Evolutionary conservation across 2,888 invertebrate species (phyloP), one percentile per base, ranked within the genome.

Genomic region (Clivina fossor): DNA sequence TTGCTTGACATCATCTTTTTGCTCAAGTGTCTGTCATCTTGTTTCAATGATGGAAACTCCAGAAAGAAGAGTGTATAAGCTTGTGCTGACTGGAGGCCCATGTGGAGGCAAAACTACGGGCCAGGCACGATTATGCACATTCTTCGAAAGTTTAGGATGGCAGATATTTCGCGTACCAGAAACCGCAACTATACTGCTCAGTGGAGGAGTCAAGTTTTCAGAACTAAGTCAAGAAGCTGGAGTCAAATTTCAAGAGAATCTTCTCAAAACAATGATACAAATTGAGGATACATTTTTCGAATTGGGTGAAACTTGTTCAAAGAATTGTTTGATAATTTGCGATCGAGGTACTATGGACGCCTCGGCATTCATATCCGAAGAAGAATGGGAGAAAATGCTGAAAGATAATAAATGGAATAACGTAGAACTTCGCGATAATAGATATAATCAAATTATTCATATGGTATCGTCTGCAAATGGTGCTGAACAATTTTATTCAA

Each of bases 81-180:
- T 61, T 54, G 51, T 58, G 4, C 13, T 56, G 60, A 59, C 76
- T 78, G 44, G 76, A 94, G 96, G 97, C 68, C 97, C 97, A 65
- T 97, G 96, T 77, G 97, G 96, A 68, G 97, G 97, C 59, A 97
- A 97, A 80, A 97, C 97, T 61, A 97, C 97, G 22, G 96, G 96
- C 46, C 95, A 97, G 76, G 87, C 93, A 40, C 83, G 97, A 65
- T 79, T 98, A 63, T 90, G 93, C 75, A 95, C 95, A 58, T 99
- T 98, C 80, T 99, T 99, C 78, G 98, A 99, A 79, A 97, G 94
- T 78, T 80, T 98, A 65, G 98, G 98, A 76, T 98, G 97, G 97
- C 86, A 94, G 92, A 96, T 97, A 76, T 98, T 93, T 85, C 90
- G 97, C 76, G 96, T 97, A 77, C 98, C 98, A 79, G 98, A 98